Conservation (phyloP, 1,140 invertebrate genomes). For the Drosophila jambulina region DNA sequence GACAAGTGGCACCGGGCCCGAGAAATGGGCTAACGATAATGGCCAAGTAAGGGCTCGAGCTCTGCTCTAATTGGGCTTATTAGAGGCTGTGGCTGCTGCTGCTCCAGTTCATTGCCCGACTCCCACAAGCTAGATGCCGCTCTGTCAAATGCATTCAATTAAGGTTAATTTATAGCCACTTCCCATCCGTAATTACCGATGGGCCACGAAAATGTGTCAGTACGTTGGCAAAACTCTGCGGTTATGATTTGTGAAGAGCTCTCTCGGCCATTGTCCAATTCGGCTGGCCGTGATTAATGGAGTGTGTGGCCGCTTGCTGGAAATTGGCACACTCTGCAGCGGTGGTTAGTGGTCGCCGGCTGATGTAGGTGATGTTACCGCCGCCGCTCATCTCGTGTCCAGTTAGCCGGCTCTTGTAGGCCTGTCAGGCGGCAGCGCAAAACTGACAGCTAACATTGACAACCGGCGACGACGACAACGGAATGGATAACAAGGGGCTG, state of each 20-base stretch:
- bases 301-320: conserved; percentile 44
- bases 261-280: conserved; percentile 60
- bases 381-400: conserved; percentile 63
- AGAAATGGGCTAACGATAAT: conserved; percentile 62
- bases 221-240: conserved; percentile 64
- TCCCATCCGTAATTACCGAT: conserved; percentile 69
- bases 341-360: conserved; percentile 9
- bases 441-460: conserved; percentile 82
- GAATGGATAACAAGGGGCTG: conserved; percentile 44
- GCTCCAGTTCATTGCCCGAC: conserved; percentile 62
- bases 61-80: conserved; percentile 46
- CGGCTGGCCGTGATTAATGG: conserved; percentile 69
- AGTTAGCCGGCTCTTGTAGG: conserved; percentile 73
- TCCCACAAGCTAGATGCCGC: conserved; percentile 57
- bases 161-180: conserved; percentile 81
- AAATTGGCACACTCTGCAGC: conserved; percentile 65
- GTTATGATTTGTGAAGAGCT: conserved; percentile 74
- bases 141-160: conserved; percentile 80
- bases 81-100: conserved; percentile 27
- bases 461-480: conserved; percentile 49
- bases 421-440: conserved; percentile 74
- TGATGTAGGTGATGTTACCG: conserved; percentile 55
- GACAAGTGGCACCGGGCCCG: conserved; percentile 8
- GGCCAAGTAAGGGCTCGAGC: conserved; percentile 11
- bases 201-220: conserved; percentile 61